phyloP scores from a whole-genome alignment of 2,888 invertebrate species.

The Eubasilissa splendida region DNA sequence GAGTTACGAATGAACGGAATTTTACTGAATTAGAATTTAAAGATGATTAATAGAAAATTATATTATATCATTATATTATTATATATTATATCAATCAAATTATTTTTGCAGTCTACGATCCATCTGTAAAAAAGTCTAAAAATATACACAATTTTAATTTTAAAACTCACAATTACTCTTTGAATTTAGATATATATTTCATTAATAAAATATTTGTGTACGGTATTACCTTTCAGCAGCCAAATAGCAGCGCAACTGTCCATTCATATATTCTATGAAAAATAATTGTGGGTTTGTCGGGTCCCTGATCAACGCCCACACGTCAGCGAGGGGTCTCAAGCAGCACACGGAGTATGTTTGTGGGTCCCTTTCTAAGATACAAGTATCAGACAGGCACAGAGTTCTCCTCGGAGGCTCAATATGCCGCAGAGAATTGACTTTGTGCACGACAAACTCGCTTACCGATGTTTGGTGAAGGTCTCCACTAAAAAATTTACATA shows the following conservation, averaged over 20 bases:
- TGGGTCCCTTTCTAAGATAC: constrained; percentile 96
- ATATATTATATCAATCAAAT: no score
- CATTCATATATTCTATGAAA: constrained; percentile 94
- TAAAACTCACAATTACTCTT: no score
- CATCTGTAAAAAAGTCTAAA: no score
- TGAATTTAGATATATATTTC: no score
- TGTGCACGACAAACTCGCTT: constrained; percentile 96
- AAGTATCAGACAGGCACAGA: constrained; percentile 95
- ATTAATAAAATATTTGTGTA: background rate
- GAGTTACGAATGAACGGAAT: no score
- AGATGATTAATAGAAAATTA: no score
- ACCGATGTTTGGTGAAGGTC: constrained; percentile 97
- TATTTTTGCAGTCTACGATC: no score
- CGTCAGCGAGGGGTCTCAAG: constrained; percentile 84
- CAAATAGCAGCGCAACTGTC: constrained; percentile 88
- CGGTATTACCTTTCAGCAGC: constrained; percentile 88
- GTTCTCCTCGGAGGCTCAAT: constrained; percentile 90
- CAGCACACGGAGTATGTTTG: constrained; percentile 96
- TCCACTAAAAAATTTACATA: constrained; percentile 74
- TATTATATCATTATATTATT: no score
- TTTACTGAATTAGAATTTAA: no score
- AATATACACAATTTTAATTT: no score
- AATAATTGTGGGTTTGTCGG: constrained; percentile 94
- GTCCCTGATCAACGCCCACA: constrained; percentile 93
- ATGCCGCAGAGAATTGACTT: constrained; percentile 86